Base-by-base conservation (phyloP, 1,140 invertebrate genomes). In the Spodoptera litura region DNA sequence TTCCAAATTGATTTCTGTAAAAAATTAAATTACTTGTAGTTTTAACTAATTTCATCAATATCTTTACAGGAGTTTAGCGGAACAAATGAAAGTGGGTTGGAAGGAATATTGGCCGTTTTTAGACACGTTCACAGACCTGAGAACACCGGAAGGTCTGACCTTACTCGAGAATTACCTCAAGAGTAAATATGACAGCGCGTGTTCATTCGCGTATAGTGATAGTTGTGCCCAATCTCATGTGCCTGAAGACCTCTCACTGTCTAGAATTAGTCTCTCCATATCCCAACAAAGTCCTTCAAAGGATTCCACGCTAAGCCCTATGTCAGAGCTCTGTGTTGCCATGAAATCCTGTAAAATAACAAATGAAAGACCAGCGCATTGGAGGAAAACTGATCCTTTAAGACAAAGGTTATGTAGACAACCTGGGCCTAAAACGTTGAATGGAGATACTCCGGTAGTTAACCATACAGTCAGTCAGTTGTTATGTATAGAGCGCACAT, bases 21-120 rank as follows among this genome's bases (percentile, higher is more conserved):
- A 20, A 20, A 20, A 20, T 20, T 20, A 0, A 20, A 20, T 20
- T 20, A 20, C 20, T 0, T 20, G 20, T 1, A 20, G 20, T 20
- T 20, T 20, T 20, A 20, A 20, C 20, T 59, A 59, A 27, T 8
- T 25, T 59, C 0, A 44, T 8, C 9, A 44, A 8, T 31, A 27
- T 51, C 59, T 35, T 93, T 94, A 49, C 88, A 97, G 97, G 81
- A 95, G 96, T 77, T 87, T 99, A 80, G 98, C 98, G 3, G 95
- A 96, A 81, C 95, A 97, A 88, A 96, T 96, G 88, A 96, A 97
- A 44, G 95, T 98, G 0, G 95, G 95, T n/a, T 99, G 98, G 98
- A 97, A 96, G 80, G 98, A 99, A 89, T 98, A 98, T 90, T 99
- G 98, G 98, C 96, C 97, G 3, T 99, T 99, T 89, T 93, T 99